These are phyloP conservation scores for Spialia ferax DNA, from an alignment of 2,888 invertebrate genomes.

Conservation along the genomic window DNA sequence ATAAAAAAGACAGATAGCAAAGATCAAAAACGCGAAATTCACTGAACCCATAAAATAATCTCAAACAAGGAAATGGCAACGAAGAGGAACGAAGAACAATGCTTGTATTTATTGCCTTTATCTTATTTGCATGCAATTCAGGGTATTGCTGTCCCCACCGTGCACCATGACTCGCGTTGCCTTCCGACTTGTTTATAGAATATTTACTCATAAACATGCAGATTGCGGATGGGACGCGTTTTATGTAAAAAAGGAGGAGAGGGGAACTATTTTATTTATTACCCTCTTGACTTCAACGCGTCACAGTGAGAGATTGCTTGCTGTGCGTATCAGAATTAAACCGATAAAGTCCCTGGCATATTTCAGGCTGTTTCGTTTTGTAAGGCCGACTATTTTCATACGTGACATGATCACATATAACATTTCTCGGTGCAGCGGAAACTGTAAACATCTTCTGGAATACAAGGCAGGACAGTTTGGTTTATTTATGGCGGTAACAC, in stretches of 20 bases:
- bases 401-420: constrained; percentile 33
- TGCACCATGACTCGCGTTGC: constrained; percentile 61
- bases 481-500: constrained; percentile 18
- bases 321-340: constrained; percentile 59
- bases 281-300: constrained; percentile 79
- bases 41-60: constrained; percentile 64
- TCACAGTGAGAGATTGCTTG: constrained; percentile 70
- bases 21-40: constrained; percentile 52
- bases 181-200: constrained; percentile 83
- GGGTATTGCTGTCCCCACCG: constrained; percentile 74
- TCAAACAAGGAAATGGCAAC: constrained; percentile 63
- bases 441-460: constrained; percentile 12
- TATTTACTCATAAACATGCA: constrained; percentile 86
- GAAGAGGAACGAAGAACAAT: constrained; percentile 62
- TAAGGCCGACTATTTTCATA: constrained; percentile 14
- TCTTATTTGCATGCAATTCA: constrained; percentile 85
- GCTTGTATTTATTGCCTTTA: constrained; percentile 78
- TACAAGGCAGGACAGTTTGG: constrained; percentile 14
- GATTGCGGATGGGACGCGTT: constrained; percentile 85
- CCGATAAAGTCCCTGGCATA: constrained; percentile 33
- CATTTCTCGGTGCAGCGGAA: constrained; percentile 16
- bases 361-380: constrained; percentile 30
- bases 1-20: constrained; percentile 10
- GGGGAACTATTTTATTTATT: constrained; percentile 85
- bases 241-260: constrained; percentile 81